A percentile compares a stretch with the other conserved stretches of the same genome.
Conservation (phyloP, 2,113 vertebrate species). For the Benitochromis conjunctus region DNA sequence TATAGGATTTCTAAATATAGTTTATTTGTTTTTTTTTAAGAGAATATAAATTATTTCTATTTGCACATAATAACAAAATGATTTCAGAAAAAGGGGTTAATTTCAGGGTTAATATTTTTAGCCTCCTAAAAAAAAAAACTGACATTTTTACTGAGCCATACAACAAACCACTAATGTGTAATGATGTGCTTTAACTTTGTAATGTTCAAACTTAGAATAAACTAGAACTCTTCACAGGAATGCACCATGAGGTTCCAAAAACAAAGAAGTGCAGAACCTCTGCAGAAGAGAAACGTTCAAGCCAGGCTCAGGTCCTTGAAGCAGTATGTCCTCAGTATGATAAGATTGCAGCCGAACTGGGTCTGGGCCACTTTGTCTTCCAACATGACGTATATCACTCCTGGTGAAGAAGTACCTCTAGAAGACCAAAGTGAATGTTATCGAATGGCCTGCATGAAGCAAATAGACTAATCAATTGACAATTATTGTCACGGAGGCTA, state of each 20-base stretch:
- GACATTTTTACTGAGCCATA: no score
- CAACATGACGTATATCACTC: background rate
- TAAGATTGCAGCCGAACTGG: rapidly evolving
- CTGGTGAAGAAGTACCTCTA: background rate
- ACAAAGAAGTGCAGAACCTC: no score
- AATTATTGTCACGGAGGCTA: rapidly evolving
- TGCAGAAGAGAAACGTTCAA: background rate
- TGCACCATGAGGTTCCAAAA: no score
- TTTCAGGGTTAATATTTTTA: background rate
- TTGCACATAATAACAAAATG: background rate
- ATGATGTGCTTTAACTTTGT: background rate
- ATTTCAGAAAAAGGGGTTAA: background rate
- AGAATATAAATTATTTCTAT: background rate
- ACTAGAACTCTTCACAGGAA: background rate
- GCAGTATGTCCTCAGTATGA: background rate
- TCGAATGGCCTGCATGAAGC: background rate
- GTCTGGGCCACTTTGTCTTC: background rate
- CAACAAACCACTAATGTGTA: background rate
- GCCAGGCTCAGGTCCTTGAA: background rate
- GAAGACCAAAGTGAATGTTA: background rate
- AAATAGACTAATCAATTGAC: background rate
- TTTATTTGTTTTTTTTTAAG: background rate
- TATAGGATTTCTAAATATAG: background rate
- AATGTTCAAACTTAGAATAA: background rate
- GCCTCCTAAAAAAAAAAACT: background rate